Conservation (phyloP, 92 coral and sea anemone species). For the Meandrina meandrites region DNA sequence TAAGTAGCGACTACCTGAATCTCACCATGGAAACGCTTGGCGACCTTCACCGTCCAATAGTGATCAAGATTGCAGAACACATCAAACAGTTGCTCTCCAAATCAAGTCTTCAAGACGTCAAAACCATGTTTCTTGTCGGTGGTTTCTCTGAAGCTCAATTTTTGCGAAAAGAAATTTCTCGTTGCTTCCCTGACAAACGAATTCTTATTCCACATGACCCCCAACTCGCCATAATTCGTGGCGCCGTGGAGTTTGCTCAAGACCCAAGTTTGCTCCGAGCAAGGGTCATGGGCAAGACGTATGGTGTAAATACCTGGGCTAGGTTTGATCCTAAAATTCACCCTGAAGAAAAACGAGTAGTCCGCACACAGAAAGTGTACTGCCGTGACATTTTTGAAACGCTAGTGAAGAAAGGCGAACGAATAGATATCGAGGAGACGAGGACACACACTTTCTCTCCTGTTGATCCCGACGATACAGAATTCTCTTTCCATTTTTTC, state of each 20-base stretch:
- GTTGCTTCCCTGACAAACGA: slow-evolving; percentile 16
- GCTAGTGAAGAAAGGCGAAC: slow-evolving; percentile 26
- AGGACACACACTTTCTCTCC: not conserved
- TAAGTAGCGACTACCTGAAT: slow-evolving; percentile 43
- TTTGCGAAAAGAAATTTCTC: slow-evolving; percentile 31
- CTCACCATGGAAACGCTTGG: slow-evolving; percentile 25
- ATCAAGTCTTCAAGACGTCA: slow-evolving; percentile 20
- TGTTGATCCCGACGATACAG: not conserved
- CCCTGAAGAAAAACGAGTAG: not conserved
- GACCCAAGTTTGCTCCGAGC: slow-evolving; percentile 38
- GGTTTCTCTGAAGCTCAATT: slow-evolving; percentile 51
- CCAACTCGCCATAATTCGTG: slow-evolving; percentile 51
- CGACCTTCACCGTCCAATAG: slow-evolving; percentile 29
- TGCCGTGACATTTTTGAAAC: not conserved
- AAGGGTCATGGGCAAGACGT: slow-evolving; percentile 44
- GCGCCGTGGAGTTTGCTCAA: slow-evolving; percentile 43
- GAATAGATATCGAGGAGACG: slow-evolving; percentile 22
- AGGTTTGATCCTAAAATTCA: slow-evolving; percentile 10
- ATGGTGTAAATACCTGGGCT: not conserved
- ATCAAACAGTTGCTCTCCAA: slow-evolving; percentile 3
- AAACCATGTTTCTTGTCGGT: slow-evolving; percentile 50
- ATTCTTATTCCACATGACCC: slow-evolving; percentile 42
- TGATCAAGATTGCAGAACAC: slow-evolving; percentile 21
- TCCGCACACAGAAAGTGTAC: not conserved
- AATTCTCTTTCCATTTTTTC: not conserved